phyloP scores from a whole-genome alignment of 2,113 vertebrate genomes.

The Chloebia gouldiae region DNA sequence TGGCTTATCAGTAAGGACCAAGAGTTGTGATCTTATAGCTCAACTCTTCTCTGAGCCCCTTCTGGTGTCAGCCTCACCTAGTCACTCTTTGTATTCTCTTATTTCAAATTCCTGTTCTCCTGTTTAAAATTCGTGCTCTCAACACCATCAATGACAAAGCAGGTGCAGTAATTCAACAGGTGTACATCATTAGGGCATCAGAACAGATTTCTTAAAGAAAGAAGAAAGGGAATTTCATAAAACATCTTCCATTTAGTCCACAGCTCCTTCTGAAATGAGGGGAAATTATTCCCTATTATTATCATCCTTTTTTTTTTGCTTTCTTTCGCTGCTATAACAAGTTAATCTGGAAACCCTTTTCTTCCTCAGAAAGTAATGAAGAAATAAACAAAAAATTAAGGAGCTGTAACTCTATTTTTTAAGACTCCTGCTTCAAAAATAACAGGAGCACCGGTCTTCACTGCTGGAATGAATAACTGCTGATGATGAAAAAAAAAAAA shows the following conservation, averaged over 20 bases:
- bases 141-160: neutral
- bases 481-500: neutral
- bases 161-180: neutral
- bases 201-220: neutral
- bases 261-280: neutral
- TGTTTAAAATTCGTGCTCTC: neutral
- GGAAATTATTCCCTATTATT: neutral
- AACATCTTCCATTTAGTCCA: neutral
- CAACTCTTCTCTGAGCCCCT: neutral
- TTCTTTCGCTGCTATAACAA: neutral
- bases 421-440: neutral
- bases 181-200: neutral
- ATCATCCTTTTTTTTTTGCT: neutral
- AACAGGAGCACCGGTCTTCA: neutral
- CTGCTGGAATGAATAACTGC: neutral
- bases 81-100: neutral
- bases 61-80: neutral
- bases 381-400: neutral
- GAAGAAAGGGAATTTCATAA: neutral
- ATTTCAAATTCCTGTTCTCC: neutral
- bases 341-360: neutral
- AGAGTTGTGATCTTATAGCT: neutral
- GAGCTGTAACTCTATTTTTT: neutral
- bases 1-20: neutral
- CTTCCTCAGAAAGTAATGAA: neutral